Conservation (phyloP, 2,113 vertebrate species). For the Prunella himalayana region DNA sequence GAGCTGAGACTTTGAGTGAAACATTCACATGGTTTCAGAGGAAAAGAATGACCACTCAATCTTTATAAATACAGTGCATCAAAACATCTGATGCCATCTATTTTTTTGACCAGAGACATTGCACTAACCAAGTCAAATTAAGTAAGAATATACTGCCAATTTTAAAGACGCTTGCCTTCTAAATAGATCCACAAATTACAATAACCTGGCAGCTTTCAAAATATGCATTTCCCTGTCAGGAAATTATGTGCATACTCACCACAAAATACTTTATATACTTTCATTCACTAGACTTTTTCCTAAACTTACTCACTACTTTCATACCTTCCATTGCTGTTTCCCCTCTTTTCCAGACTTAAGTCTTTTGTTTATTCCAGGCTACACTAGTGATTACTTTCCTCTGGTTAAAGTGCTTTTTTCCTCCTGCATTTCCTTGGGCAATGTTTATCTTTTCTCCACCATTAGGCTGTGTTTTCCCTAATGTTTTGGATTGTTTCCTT, state of each 20-base stretch:
- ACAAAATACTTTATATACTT: background rate
- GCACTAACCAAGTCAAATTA: background rate
- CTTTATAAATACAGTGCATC: background rate
- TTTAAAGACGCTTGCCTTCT: background rate
- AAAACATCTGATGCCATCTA: background rate
- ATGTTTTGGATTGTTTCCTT: background rate
- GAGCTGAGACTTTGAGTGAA: background rate
- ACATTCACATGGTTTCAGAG: background rate
- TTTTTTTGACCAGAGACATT: background rate
- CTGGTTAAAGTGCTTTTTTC: background rate
- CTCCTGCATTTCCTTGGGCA: background rate
- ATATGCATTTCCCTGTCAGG: background rate
- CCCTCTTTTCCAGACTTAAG: background rate
- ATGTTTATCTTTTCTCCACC: background rate
- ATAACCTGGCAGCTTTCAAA: background rate
- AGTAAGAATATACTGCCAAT: background rate
- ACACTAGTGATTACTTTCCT: background rate
- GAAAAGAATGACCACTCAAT: background rate
- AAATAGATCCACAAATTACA: background rate
- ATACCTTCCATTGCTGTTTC: background rate
- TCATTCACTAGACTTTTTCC: background rate
- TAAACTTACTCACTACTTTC: background rate
- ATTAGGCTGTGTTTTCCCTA: background rate
- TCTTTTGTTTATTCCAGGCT: background rate
- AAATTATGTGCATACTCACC: background rate